A percentile compares a stretch with the other conserved stretches of the same genome.
Conservation (phyloP, 2,888 invertebrate genomes). For the Acleris cristana region DNA sequence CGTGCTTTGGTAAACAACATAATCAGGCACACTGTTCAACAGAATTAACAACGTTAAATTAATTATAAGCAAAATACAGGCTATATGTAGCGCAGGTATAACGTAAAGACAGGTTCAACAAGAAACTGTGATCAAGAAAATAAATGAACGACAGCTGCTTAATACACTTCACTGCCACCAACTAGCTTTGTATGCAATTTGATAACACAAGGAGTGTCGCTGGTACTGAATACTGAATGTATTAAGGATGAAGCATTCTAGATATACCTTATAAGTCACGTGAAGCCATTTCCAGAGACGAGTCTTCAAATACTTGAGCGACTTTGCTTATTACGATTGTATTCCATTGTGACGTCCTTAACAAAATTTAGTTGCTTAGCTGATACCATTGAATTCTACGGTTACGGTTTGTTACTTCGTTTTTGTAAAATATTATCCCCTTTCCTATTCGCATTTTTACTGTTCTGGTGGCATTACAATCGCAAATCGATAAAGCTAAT, state of each 20-base stretch:
- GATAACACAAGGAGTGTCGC: neutral
- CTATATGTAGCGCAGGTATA: conserved; percentile 2
- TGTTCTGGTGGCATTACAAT: too few relatives aligned
- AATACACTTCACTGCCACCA: too few relatives aligned
- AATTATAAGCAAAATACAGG: conserved; percentile 9
- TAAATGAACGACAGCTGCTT: conserved; percentile 1
- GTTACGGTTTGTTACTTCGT: too few relatives aligned
- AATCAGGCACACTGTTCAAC: conserved; percentile 5
- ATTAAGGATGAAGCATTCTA: neutral
- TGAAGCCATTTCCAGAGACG: neutral
- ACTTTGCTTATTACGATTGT: too few relatives aligned
- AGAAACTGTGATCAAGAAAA: conserved; percentile 11
- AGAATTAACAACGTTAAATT: conserved; percentile 14
- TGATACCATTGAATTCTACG: too few relatives aligned
- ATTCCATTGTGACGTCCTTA: too few relatives aligned
- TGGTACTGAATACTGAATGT: neutral
- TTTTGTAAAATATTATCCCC: too few relatives aligned
- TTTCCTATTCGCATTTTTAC: too few relatives aligned
- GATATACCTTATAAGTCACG: conserved; percentile 17
- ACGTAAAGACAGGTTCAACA: conserved; percentile 5
- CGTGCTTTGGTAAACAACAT: conserved; percentile 8
- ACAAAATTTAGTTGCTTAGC: too few relatives aligned
- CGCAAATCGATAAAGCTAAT: too few relatives aligned
- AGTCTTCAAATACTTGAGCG: neutral
- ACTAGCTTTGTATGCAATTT: neutral